Base-by-base conservation (phyloP, 2,888 invertebrate species). In the Drosophila testacea region DNA sequence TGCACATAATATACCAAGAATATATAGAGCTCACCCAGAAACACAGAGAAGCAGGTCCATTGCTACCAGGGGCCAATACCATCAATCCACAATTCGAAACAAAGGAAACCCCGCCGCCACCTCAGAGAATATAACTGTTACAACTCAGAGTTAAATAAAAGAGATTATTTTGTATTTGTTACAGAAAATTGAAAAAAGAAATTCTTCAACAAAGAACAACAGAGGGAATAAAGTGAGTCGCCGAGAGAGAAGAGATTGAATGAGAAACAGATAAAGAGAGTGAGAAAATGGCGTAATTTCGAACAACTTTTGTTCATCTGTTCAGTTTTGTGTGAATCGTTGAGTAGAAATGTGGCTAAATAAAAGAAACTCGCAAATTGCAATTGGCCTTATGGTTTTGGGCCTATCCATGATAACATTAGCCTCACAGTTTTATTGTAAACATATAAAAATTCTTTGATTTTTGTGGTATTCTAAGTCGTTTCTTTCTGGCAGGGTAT, bases 331-430 rank as follows among this genome's bases (percentile, higher is more conserved):
- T 55, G 38, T n/a, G 39, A 55, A 34, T 11, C 34, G 30, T 47
- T 50, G 41, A 9, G 7, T 38, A 5, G 32, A 9, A 32, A 73
- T 73, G 76, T 48, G 44, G 55, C 16, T 41, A 2, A 52, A 30
- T 9, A 76, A 55, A 30, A 41, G 57, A 9, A 57, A 34, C 13
- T 39, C 41, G 4, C 57, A 74, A 76, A 13, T 76, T 2, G 71
- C 42, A 11, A 70, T 74, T 57, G 61, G 66, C 13, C 57, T 66
- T 4, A 10, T 39, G 5, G 42, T 48, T 7, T 57, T 75, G 22
- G 56, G 46, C 22, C 30, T 73, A 9, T 44, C 41, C 13, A n/a
- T 75, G 47, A 16, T 22, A 6, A 70, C 70, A 22, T 11, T 22
- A 11, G 13, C 1, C 11, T 69, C 22, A 27, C 64, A 59, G 3